These are phyloP conservation scores for Sylvilagus bachmani DNA, from an alignment of 2,113 vertebrate species.

Conservation along the genomic window DNA sequence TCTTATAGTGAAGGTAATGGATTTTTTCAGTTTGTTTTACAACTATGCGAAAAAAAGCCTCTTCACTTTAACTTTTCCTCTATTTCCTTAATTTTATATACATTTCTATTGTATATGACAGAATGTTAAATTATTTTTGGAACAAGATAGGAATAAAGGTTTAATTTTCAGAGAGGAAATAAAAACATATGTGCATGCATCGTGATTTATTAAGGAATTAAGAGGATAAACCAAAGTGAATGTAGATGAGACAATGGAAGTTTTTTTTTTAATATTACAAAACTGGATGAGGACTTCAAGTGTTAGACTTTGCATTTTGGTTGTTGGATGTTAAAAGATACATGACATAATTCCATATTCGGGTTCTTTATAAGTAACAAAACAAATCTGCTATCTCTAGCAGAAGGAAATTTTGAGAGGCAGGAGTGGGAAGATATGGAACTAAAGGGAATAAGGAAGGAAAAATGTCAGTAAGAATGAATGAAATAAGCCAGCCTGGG, in stretches of 20 bases:
- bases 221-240: not conserved
- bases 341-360: not conserved
- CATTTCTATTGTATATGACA: not conserved
- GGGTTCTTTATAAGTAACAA: not conserved
- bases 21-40: constrained; percentile 4
- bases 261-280: constrained; percentile 17
- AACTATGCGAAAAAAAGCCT: not conserved
- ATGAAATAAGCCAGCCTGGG: not conserved
- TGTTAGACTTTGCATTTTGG: not conserved
- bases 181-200: not conserved
- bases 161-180: not conserved
- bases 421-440: not conserved
- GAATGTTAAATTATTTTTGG: constrained; percentile 54
- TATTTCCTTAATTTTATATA: constrained; percentile 9
- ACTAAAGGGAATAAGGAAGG: not conserved
- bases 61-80: not conserved
- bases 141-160: not conserved
- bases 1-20: not conserved
- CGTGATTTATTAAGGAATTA: constrained; percentile 41
- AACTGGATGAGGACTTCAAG: constrained; percentile 1
- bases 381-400: constrained; percentile 36
- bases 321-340: not conserved
- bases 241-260: not conserved
- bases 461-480: not conserved
- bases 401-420: not conserved